These are phyloP conservation scores for Nebria ingens DNA, from an alignment of 1,140 invertebrate genomes.

Conservation along the genomic window DNA sequence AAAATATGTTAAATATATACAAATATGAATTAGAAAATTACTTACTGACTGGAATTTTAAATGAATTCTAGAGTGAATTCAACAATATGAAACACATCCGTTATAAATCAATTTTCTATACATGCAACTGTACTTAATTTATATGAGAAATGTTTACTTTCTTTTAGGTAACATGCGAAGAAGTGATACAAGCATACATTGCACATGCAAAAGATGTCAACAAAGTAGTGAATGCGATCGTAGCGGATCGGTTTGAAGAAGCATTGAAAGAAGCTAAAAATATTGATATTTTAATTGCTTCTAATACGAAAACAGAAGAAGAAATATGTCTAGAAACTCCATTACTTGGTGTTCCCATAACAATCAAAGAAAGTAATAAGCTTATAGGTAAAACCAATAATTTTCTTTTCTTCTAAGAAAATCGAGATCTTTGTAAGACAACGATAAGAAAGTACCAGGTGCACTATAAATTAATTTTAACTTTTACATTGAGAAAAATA, in stretches of 20 bases:
- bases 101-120: no score
- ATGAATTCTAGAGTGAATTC: background rate
- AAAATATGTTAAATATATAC: no score
- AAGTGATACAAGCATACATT: conserved; percentile 53
- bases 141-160: no score
- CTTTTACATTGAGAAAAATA: no score
- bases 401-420: no score
- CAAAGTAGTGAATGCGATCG: conserved; percentile 56
- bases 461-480: no score
- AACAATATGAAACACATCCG: no score
- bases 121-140: no score
- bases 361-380: conserved; percentile 60
- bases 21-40: no score
- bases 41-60: background rate
- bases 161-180: conserved; percentile 43
- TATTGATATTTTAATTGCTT: conserved; percentile 37
- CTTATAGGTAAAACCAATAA: no score
- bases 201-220: conserved; percentile 53
- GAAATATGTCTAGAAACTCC: conserved; percentile 43
- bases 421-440: no score
- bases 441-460: no score
- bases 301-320: conserved; percentile 33
- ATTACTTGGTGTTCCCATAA: conserved; percentile 52
- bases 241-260: conserved; percentile 50
- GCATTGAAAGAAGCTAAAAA: conserved; percentile 48